Base-by-base conservation (phyloP, 2,113 vertebrate species). In the Planiliza haematocheilus region DNA sequence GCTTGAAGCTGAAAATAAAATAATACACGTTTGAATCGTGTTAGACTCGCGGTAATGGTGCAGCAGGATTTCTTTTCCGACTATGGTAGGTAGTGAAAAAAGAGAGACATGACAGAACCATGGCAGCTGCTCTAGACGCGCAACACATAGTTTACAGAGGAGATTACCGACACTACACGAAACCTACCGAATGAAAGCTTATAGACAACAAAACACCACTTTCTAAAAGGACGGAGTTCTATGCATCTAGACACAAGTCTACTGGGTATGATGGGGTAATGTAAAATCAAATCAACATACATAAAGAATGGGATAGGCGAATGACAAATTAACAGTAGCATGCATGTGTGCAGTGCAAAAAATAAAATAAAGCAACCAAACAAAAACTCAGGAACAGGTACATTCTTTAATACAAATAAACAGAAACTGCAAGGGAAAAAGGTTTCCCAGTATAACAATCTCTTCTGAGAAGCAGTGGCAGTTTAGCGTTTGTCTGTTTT, bases 71-170 rank as follows among this genome's bases (percentile, higher is more conserved):
- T 74, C 8, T 38, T 74, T 70, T 66, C 16, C 45, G 59, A 58
- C 52, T 63, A 64, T 39, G 53, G 61, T 24, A 51, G 83, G 61
- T 24, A 51, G 83, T 88, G 90, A 88, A 87, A 84, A 94, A 93
- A 91, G 86, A 93, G 91, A 93, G 86, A 94, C 92, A 91, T 71
- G 86, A 74, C 60, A 86, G 86, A 80, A 89, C 62, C 38, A 63
- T 73, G 74, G 79, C 39, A 51, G 52, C 52, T 82, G 80, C 66
- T 81, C 46, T 70, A 84, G 64, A 86, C 85, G 84, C 81, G 90
- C 67, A 72, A 74, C 70, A 84, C 71, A 70, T 18, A 82, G 53
- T 50, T 69, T 81, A 91, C 87, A 91, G 52, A 82, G 80, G 81
- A 81, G 56, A 59, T 69, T 82, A 85, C 67, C 24, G 50, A 78